Percentiles rank a stretch among this genome's conserved stretches.
Conservation (phyloP, 2,113 vertebrate species). For the Callospermophilus lateralis region DNA sequence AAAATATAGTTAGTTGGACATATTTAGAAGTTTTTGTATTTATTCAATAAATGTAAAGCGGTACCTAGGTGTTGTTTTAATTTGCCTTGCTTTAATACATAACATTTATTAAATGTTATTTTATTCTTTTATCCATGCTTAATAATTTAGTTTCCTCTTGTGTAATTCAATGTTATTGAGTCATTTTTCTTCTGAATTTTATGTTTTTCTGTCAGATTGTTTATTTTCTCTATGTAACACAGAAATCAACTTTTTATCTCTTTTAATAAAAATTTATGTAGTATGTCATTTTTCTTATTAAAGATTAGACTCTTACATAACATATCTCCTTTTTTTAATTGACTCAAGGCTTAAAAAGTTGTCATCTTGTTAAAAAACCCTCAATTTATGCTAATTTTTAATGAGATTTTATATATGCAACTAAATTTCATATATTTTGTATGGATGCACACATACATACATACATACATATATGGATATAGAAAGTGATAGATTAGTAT, state of each 20-base stretch:
- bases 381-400: constrained; percentile 42
- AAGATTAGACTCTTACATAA: constrained; percentile 16
- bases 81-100: constrained; percentile 57
- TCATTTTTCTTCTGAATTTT: constrained; percentile 44
- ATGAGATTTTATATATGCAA: neutral
- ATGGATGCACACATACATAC: neutral
- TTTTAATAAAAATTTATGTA: constrained; percentile 51
- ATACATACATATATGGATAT: neutral
- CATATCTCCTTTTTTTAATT: constrained; percentile 52
- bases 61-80: constrained; percentile 30
- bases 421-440: neutral
- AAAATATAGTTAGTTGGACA: neutral
- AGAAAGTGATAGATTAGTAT: neutral
- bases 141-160: constrained; percentile 47
- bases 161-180: neutral
- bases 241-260: neutral
- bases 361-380: constrained; percentile 9
- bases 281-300: constrained; percentile 25
- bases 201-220: constrained; percentile 14
- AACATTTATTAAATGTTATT: constrained; percentile 8
- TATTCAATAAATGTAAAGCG: constrained; percentile 5
- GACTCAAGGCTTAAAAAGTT: constrained; percentile 30
- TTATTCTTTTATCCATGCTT: neutral
- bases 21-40: constrained; percentile 1
- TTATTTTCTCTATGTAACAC: neutral